phyloP scores from a whole-genome alignment of 1,140 invertebrate species.

The Amyelois transitella region DNA sequence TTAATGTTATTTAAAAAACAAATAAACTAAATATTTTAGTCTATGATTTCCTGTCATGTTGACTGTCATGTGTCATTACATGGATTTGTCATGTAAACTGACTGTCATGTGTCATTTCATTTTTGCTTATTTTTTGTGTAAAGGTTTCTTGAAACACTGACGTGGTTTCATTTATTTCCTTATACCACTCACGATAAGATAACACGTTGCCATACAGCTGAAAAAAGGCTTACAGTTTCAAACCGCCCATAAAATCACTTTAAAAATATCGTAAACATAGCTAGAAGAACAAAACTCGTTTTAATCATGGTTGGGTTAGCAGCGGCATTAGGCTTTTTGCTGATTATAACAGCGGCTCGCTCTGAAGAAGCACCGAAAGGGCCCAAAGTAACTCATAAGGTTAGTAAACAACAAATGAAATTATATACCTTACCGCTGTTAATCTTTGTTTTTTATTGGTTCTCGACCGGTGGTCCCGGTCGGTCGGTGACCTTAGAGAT shows the following conservation, averaged over 20 bases:
- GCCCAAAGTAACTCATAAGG: conserved; percentile 66
- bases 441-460: neutral
- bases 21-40: too few species aligned
- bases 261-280: conserved; percentile 38
- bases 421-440: neutral
- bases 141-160: too few species aligned
- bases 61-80: too few species aligned
- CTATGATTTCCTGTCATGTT: too few species aligned
- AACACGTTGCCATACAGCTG: neutral
- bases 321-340: conserved; percentile 43
- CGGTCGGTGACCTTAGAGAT: conserved; percentile 50
- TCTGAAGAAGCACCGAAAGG: conserved; percentile 58
- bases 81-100: too few species aligned
- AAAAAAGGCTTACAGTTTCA: neutral
- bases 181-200: too few species aligned
- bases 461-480: conserved; percentile 23
- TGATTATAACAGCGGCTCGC: conserved; percentile 40
- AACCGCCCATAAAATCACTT: neutral
- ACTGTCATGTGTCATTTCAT: too few species aligned
- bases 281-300: conserved; percentile 51
- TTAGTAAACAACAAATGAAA: conserved; percentile 14
- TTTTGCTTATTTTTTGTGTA: too few species aligned
- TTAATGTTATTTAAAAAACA: too few species aligned
- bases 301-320: conserved; percentile 55
- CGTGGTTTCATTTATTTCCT: too few species aligned